Evolutionary conservation across 2,797 vertebrate genomes (phyloP).

Genomic region (Centroberyx gerrardi): DNA sequence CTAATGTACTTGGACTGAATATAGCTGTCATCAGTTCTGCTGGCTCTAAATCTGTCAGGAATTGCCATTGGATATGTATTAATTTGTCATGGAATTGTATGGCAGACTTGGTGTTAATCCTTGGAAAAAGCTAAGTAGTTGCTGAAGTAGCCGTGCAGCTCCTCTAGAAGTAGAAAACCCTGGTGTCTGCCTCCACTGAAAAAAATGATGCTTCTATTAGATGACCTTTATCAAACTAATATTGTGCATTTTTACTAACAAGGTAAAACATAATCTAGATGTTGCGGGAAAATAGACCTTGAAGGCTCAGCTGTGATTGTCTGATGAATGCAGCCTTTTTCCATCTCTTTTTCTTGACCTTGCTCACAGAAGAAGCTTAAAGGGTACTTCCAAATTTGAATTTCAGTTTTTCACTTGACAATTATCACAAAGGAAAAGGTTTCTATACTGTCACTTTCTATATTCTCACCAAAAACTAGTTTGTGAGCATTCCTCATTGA

Average conservation of each 20-base stretch:
- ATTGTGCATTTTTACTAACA: constrained; percentile 18
- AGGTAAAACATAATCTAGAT: constrained; percentile 12
- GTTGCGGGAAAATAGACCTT: background rate
- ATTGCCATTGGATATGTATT: background rate
- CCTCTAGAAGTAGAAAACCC: background rate
- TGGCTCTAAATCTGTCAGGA: constrained; percentile 1
- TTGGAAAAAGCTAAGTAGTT: background rate
- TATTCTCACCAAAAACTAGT: too few species aligned
- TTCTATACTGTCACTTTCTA: background rate
- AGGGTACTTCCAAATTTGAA: background rate
- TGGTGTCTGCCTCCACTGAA: background rate
- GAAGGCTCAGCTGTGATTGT: background rate
- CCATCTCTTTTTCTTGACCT: background rate
- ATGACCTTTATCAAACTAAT: constrained; percentile 13
- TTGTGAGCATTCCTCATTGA: background rate
- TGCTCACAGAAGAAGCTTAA: background rate
- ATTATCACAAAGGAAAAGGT: background rate
- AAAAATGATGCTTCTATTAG: background rate
- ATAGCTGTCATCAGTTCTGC: background rate
- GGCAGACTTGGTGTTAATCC: background rate
- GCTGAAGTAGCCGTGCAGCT: background rate
- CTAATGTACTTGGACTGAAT: background rate
- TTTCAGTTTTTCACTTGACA: background rate
- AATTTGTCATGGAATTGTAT: too few species aligned
- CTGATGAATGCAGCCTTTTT: background rate